Evolutionary conservation across 2,797 vertebrate species (phyloP).

Genomic region (Rhinophrynus dorsalis): DNA sequence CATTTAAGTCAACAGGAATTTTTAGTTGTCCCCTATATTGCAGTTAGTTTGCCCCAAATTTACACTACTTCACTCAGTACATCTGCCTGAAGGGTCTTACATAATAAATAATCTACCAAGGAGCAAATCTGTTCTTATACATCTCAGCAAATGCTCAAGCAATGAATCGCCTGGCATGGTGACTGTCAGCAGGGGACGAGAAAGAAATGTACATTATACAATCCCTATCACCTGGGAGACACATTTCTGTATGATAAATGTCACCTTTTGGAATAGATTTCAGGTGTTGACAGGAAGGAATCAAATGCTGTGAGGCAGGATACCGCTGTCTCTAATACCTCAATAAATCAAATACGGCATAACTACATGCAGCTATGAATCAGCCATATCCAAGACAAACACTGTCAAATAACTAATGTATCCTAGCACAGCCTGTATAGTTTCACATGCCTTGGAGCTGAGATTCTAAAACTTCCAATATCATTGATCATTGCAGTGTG

Average conservation of each 20-base stretch:
- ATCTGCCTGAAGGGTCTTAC: too few relatives aligned
- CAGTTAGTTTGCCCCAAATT: too few relatives aligned
- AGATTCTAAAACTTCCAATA: neutral
- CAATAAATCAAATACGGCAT: neutral
- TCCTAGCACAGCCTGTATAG: neutral
- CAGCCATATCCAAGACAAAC: neutral
- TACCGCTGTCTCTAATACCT: neutral
- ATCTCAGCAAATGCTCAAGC: too few relatives aligned
- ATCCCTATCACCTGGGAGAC: too few relatives aligned
- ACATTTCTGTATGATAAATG: too few relatives aligned
- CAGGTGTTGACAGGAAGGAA: neutral
- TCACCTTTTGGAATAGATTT: too few relatives aligned
- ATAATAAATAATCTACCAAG: too few relatives aligned
- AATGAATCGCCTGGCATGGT: neutral
- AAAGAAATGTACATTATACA: too few relatives aligned
- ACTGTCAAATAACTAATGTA: neutral
- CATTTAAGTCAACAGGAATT: too few relatives aligned
- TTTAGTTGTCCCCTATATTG: too few relatives aligned
- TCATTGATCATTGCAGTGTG: neutral
- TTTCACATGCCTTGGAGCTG: neutral
- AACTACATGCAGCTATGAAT: neutral
- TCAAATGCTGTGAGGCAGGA: neutral
- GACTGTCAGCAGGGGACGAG: neutral
- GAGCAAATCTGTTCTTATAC: too few relatives aligned
- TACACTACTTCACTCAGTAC: too few relatives aligned